Conservation (phyloP, 1,140 invertebrate genomes). For the Pseudachorutes palmiensis region DNA sequence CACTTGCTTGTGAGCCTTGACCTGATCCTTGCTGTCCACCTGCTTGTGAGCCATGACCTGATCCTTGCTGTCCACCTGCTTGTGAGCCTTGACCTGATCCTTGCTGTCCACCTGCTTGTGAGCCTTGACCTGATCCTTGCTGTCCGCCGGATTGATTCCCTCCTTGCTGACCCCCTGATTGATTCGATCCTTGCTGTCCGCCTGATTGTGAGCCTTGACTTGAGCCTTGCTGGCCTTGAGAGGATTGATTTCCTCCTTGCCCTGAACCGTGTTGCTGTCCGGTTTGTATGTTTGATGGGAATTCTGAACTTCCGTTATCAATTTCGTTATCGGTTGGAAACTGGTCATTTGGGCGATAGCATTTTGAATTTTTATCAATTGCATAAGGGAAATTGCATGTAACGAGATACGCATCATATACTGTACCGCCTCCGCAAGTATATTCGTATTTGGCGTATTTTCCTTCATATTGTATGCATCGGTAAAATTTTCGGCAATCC, state of each 20-base stretch:
- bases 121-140: background rate
- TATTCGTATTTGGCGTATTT: constrained; percentile 28
- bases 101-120: background rate
- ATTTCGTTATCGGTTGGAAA: background rate
- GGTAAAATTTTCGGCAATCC: constrained; percentile 21
- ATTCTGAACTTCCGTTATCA: background rate
- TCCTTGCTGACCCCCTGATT: background rate
- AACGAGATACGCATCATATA: constrained; percentile 6
- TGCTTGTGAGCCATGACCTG: background rate
- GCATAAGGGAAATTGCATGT: constrained; percentile 11
- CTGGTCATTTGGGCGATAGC: background rate
- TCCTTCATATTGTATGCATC: background rate
- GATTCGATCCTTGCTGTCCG: background rate
- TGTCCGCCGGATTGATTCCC: background rate
- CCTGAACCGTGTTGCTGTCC: background rate
- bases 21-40: background rate
- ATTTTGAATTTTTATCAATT: constrained; percentile 21
- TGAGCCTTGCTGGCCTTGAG: background rate
- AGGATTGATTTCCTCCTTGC: background rate
- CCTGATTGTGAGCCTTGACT: background rate
- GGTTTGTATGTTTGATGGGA: background rate
- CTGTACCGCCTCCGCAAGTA: constrained; percentile 8
- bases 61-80: background rate
- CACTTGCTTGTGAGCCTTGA: background rate
- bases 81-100: background rate